Evolutionary conservation across 2,888 invertebrate genomes (phyloP), one percentile per base, ranked within the genome.

Genomic region (Melinaea marsaeus): DNA sequence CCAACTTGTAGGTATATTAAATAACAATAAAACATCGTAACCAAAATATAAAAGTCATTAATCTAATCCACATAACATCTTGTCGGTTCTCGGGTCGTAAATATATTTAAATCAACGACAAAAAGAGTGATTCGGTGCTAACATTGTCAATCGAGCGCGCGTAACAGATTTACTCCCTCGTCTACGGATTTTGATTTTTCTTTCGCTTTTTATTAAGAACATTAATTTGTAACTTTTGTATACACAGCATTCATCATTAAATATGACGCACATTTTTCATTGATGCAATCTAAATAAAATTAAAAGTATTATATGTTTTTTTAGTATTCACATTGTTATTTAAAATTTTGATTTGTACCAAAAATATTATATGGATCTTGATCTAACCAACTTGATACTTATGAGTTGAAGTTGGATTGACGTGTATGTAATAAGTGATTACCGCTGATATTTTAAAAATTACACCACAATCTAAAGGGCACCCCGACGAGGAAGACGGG

Each of bases 401-500:
- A 32, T 51, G 22, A 51, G 32, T 32, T 11, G 51, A 6, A 51
- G n/a, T 1, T 2, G 3, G 51, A 22, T 5, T 32, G 9, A 51
- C 51, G 51, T 51, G 7, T 32, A 7, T 51, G 11, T 32, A 51
- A 22, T 32, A 32, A 32, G 7, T 46, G 3, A 13, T 58, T 55
- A 33, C 33, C 59, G 64, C 59, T 58, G 37, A n/a, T 32, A 33
- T 57, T 47, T 58, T 34, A 47, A 51, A 6, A 63, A 63, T 74
- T 75, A 64, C 4, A 64, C 72, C 76, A 71, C 56, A 63, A 57
- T 54, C 58, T 74, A 79, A 77, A 81, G 72, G 78, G 78, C 79
- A 78, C 82, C 80, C 83, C 81, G 84, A 85, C 80, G 82, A 80
- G 83, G 77, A 82, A 83, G 82, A 79, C 77, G 77, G 79, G 83